These are phyloP conservation scores for Otolemur crassicaudatus DNA, from an alignment of 2,797 vertebrate genomes.

Conservation along the genomic window DNA sequence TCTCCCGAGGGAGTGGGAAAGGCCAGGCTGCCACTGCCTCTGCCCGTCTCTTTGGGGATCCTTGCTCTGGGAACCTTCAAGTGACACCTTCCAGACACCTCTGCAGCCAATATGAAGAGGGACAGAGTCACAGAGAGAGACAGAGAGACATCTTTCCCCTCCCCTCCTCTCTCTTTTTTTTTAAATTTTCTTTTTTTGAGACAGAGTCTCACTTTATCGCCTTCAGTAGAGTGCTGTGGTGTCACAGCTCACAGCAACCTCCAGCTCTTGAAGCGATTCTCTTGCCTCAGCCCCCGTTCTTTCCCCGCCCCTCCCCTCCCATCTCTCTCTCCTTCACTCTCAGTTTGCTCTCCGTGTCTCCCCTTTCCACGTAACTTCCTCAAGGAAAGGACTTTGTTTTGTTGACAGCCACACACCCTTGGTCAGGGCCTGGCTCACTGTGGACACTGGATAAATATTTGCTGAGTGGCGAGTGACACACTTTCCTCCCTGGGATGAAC, in stretches of 20 bases:
- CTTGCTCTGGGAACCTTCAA: fast-evolving
- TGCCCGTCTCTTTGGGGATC: not conserved
- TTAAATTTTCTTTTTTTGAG: too few species aligned
- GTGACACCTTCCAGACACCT: fast-evolving
- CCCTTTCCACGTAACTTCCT: not conserved
- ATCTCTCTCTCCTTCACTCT: not conserved
- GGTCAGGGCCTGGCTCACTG: not conserved
- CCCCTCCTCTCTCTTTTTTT: not conserved
- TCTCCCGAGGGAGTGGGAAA: not conserved
- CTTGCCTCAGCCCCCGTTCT: too few species aligned
- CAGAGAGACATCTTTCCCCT: not conserved
- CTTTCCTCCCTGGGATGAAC: not conserved
- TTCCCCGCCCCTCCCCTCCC: too few species aligned
- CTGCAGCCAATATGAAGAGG: too few species aligned
- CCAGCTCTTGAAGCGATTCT: too few species aligned
- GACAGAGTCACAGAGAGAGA: not conserved
- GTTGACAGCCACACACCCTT: not conserved
- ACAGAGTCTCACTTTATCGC: too few species aligned
- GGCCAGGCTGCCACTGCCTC: not conserved
- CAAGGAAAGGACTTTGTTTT: not conserved
- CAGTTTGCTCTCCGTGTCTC: not conserved
- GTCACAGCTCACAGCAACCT: too few species aligned
- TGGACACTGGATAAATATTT: fast-evolving
- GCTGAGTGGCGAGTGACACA: fast-evolving
- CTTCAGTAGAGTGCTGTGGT: too few species aligned